phyloP scores from a whole-genome alignment of 2,888 invertebrate species.

The Tetragnatha montana region DNA sequence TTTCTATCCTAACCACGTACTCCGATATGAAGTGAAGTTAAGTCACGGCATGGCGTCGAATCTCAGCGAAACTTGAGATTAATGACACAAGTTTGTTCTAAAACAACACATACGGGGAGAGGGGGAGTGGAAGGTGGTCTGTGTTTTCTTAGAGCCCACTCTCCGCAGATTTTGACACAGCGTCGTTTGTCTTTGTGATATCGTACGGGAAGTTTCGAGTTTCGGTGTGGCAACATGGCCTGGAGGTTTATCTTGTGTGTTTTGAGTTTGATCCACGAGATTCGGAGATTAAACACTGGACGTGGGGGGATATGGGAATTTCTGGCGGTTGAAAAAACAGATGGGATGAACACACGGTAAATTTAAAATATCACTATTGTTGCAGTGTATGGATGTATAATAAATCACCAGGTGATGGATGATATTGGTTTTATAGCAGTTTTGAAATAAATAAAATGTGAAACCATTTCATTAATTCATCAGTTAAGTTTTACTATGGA shows the following conservation, averaged over 20 bases:
- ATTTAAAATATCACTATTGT: too few relatives aligned
- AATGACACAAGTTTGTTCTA: constrained; percentile 29
- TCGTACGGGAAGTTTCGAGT: neutral
- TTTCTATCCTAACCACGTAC: constrained; percentile 22
- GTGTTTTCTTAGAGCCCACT: neutral
- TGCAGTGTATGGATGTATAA: too few relatives aligned
- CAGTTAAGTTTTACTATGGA: too few relatives aligned
- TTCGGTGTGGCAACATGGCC: neutral
- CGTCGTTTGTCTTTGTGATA: neutral
- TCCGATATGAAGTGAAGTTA: constrained; percentile 40
- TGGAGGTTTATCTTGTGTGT: neutral
- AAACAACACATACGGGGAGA: neutral
- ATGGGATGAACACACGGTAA: too few relatives aligned
- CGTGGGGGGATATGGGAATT: neutral
- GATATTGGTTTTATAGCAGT: too few relatives aligned
- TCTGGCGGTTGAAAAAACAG: neutral
- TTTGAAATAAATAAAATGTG: too few relatives aligned
- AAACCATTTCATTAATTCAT: too few relatives aligned
- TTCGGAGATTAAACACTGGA: neutral
- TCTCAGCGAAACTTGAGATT: constrained; percentile 25
- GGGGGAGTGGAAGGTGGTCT: neutral
- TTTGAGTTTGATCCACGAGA: too few relatives aligned
- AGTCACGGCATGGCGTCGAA: constrained; percentile 37
- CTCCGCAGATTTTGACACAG: neutral
- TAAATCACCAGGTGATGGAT: too few relatives aligned